These are phyloP conservation scores for Pteromalus puparum DNA, from an alignment of 1,140 invertebrate species.

Conservation along the genomic window DNA sequence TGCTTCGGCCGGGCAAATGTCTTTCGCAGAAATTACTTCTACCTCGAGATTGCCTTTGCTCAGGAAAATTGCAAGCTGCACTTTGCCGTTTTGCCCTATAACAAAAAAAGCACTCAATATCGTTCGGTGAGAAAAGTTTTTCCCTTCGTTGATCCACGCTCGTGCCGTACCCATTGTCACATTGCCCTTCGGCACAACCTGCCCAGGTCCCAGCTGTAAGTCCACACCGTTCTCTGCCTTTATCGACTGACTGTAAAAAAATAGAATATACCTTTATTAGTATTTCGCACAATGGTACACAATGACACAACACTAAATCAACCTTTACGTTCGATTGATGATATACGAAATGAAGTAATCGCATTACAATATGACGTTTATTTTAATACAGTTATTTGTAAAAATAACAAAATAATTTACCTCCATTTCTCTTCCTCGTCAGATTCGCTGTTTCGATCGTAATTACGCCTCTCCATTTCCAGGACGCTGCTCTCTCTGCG, in stretches of 20 bases:
- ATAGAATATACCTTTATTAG: neutral
- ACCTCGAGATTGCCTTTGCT: slow-evolving; percentile 94
- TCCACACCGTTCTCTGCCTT: slow-evolving; percentile 70
- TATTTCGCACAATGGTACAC: neutral
- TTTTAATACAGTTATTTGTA: neutral
- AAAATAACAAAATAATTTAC: slow-evolving; percentile 61
- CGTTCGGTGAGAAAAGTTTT: neutral
- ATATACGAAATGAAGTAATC: too few relatives aligned
- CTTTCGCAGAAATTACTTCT: slow-evolving; percentile 83
- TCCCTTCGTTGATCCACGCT: neutral
- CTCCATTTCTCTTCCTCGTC: slow-evolving; percentile 75
- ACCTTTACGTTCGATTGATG: neutral
- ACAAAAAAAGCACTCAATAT: neutral
- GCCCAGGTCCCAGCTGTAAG: slow-evolving; percentile 82
- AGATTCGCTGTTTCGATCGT: slow-evolving; percentile 71
- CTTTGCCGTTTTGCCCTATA: slow-evolving; percentile 83
- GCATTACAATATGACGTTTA: too few relatives aligned
- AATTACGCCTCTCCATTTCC: slow-evolving; percentile 69
- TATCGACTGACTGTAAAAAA: slow-evolving; percentile 63
- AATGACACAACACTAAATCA: neutral
- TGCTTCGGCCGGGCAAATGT: slow-evolving; percentile 73
- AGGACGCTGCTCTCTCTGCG: slow-evolving; percentile 71
- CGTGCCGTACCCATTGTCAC: slow-evolving; percentile 68
- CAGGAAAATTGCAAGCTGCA: slow-evolving; percentile 91
- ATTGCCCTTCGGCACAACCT: slow-evolving; percentile 84